Evolutionary conservation across 2,113 vertebrate species (phyloP).

Genomic region (Phaethon lepturus): DNA sequence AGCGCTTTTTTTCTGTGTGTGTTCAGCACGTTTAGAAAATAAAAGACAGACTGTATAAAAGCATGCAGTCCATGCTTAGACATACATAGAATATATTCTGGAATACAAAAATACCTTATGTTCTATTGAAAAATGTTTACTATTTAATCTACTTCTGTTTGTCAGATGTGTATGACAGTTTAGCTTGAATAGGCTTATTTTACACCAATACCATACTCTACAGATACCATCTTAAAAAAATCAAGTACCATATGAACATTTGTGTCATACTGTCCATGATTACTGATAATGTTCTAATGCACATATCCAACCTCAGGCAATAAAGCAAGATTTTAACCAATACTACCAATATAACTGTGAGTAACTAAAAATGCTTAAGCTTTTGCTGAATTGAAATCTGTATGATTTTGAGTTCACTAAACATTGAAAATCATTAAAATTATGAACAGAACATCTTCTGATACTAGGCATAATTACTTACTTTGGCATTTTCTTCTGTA

Average conservation of each 20-base stretch:
- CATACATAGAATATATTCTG: neutral
- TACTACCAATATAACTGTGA: neutral
- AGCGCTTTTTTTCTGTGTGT: neutral
- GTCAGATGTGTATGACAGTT: neutral
- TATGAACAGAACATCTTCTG: neutral
- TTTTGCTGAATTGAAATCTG: neutral
- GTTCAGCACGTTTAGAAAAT: conserved; percentile 48
- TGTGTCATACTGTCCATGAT: neutral
- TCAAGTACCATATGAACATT: neutral
- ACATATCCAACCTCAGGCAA: neutral
- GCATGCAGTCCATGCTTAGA: neutral
- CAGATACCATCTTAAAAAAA: neutral
- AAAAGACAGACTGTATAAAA: neutral
- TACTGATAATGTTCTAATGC: neutral
- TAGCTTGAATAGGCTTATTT: neutral
- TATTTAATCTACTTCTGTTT: neutral
- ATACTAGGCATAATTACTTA: conserved; percentile 65
- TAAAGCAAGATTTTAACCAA: neutral
- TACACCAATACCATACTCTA: neutral
- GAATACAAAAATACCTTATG: neutral
- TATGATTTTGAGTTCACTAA: neutral
- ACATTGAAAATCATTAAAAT: neutral
- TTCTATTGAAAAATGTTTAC: neutral
- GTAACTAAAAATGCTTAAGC: neutral
- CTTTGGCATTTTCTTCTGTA: conserved; percentile 94